Base-by-base conservation (phyloP, 2,797 vertebrate species). In the Bradypodion ventrale region DNA sequence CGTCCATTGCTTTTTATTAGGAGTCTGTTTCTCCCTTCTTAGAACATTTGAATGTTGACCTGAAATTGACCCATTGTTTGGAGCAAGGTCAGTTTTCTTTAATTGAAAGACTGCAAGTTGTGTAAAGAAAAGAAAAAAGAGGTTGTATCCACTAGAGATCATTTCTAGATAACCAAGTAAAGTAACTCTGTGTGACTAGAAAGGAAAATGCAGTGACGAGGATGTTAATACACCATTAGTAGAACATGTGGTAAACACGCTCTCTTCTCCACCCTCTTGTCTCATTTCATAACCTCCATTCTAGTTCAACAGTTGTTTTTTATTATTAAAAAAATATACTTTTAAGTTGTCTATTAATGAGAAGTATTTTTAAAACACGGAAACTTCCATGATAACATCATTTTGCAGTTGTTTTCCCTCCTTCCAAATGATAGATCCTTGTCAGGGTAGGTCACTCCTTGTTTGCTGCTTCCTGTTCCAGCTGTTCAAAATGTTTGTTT, bases 401-500 rank as follows among this genome's bases (percentile, higher is more conserved):
- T n/a, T n/a, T n/a, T n/a, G n/a, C 35, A 32, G 21, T 72, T 40
- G 32, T 78, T 78, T 68, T 52, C 49, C 66, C 75, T 72, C 68
- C 49, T 27, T 56, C 37, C 35, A 56, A 13, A 78, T 66, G 75
- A 29, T 23, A 65, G 75, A 78, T 78, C 56, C 29, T 84, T 74
- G 77, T 79, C 83, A 65, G 77, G 66, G 12, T 74, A 32, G 69
- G 69, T 84, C 69, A 12, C 77, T 52, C 35, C 59, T 74, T 42
- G 27, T 74, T 76, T 79, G 29, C 76, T 32, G 76, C 35, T 84
- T 84, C 83, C 69, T 74, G 69, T 42, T 79, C 69, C 60, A 79
- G 60, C 83, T 73, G 32, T 72, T 76, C 68, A 74, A 83, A 76
- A 76, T 76, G 74, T 83, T 84, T 79, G 59, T 83, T 74, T 79